These are phyloP conservation scores for Ceriagrion tenellum DNA, from an alignment of 2,888 invertebrate species.

Conservation along the genomic window DNA sequence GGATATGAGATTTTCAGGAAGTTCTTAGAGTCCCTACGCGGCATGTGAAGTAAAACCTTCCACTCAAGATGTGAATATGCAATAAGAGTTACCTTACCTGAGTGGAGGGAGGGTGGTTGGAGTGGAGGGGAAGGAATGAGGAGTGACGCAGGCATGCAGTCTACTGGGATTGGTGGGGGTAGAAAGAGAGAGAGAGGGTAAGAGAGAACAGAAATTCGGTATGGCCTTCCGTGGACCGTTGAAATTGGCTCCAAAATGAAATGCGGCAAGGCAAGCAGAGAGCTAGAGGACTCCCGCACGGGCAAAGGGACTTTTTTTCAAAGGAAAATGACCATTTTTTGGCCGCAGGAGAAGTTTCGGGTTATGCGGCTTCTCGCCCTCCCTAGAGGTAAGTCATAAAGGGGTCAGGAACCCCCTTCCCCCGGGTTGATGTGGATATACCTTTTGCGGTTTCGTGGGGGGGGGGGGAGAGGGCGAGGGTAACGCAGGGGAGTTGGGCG, in stretches of 20 bases:
- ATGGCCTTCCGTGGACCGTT: constrained; percentile 8
- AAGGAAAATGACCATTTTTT: constrained; percentile 4
- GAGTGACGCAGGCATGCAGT: background rate
- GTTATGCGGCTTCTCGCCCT: background rate
- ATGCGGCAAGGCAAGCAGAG: background rate
- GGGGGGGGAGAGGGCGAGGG: background rate
- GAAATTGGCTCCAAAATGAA: constrained; percentile 35
- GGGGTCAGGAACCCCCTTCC: constrained; percentile 31
- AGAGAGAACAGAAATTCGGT: background rate
- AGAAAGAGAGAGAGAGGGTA: background rate
- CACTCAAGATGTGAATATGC: background rate
- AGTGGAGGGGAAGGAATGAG: background rate
- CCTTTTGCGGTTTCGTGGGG: background rate
- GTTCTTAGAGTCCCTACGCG: background rate
- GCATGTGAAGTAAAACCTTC: background rate
- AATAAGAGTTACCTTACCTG: background rate
- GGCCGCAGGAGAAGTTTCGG: background rate
- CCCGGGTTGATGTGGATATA: background rate
- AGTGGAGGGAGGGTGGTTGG: too few species aligned
- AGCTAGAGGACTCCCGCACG: background rate
- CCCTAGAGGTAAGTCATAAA: background rate
- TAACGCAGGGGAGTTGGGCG: background rate
- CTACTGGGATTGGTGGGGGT: background rate
- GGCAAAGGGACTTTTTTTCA: constrained; percentile 9
- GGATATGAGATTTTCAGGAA: background rate